Base-by-base conservation (phyloP, 2,888 invertebrate genomes). In the Serripes groenlandicus region DNA sequence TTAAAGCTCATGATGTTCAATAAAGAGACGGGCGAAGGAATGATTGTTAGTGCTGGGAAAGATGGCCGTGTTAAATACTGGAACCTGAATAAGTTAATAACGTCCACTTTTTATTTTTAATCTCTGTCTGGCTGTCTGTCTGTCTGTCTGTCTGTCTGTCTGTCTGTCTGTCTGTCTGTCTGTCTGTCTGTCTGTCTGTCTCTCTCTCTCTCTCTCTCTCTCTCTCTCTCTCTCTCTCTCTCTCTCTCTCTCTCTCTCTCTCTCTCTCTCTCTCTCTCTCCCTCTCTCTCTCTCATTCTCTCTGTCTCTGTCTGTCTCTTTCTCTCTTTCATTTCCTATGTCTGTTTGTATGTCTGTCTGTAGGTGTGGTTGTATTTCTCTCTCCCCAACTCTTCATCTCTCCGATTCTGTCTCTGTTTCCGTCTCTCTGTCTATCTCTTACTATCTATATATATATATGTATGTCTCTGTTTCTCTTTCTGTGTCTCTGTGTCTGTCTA, bases 51-150 rank as follows among this genome's bases (percentile, higher is more conserved):
- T 78, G 92, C 92, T 26, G 93, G 93, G 1, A 90, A 92, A 75
- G 93, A 93, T 85, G 93, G 92, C 23, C 66, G 89, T 32, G 88
- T 93, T 68, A 93, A 93, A 80, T 92, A 92, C 86, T 94, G 94
- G 94, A 90, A 93, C 83, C 83, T 91, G 23, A 85, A 82, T 68
- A 87, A 88, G 93, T 93, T n/a, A n/a, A n/a, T n/a, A 85, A 89
- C 3, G 2, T 49, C 1, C 21, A 1, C 21, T 2, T 49, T 49
- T 49, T 49, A 1, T 49, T 49, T 5, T 3, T 15, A 42, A 42
- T 15, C 42, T 42, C 42, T 49, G 21, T 21, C 7, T 49, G 1
- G 18, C 49, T 49, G 49, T 49, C 49, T 49, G 49, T 49, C 49
- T 42, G 9, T 42, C 42, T 42, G 7, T 11, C 15, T 15, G 9